A percentile compares a stretch with the other conserved stretches of the same genome.
Evolutionary conservation across 2,888 invertebrate species (phyloP).

Genomic region (Taphrorychus bicolor): DNA sequence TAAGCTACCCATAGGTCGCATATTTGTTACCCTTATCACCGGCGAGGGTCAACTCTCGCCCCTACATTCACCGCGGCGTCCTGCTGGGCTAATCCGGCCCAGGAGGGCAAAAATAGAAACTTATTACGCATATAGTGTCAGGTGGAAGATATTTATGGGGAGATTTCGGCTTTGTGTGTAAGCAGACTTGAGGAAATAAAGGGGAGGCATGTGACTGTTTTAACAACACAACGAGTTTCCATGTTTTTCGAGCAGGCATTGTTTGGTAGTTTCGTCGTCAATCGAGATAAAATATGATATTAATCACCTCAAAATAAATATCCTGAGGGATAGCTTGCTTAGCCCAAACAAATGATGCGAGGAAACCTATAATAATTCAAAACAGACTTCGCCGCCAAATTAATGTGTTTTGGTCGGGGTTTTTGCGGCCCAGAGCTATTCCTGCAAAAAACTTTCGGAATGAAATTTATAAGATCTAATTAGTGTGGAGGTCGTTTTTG

Average conservation of each 20-base stretch:
- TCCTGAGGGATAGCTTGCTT: conserved; percentile 16
- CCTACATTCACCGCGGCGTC: conserved; percentile 12
- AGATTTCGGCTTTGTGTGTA: background rate
- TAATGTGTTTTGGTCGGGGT: conserved; percentile 27
- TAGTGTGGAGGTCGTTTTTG: conserved; percentile 10
- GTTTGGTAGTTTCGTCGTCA: background rate
- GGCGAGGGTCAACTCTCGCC: conserved; percentile 15
- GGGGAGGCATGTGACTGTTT: background rate
- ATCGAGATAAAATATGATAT: conserved; percentile 9
- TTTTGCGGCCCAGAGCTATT: conserved; percentile 1
- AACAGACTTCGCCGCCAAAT: conserved; percentile 18
- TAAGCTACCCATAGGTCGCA: background rate
- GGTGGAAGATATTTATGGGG: conserved; percentile 24
- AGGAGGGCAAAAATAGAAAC: conserved; percentile 25
- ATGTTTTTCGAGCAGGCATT: background rate
- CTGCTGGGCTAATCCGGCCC: conserved; percentile 23
- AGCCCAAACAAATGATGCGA: conserved; percentile 25
- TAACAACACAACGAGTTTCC: background rate
- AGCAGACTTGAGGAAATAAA: background rate
- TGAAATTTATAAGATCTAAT: conserved; percentile 30
- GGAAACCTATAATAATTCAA: conserved; percentile 35
- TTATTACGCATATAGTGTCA: conserved; percentile 25
- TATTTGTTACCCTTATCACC: conserved; percentile 1
- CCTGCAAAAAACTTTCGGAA: conserved; percentile 18
- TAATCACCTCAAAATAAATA: conserved; percentile 15